Percentiles rank a stretch among this genome's conserved stretches.
Conservation (phyloP, 2,113 vertebrate genomes). For the Dissostichus mawsoni region DNA sequence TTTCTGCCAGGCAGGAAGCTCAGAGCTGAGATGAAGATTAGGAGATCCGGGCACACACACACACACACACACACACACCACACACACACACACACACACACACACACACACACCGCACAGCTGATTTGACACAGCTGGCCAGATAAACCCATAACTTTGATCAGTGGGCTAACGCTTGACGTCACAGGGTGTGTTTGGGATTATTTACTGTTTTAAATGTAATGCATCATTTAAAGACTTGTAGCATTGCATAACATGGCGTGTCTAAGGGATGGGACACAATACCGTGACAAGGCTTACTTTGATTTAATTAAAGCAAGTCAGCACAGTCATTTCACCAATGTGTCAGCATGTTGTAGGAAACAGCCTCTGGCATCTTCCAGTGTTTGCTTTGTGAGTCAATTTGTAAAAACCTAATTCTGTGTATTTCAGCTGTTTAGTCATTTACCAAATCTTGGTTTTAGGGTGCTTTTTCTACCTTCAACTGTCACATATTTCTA, state of each 20-base stretch:
- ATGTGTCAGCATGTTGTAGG: background rate
- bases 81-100: constrained; percentile 33
- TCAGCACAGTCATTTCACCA: constrained; percentile 1
- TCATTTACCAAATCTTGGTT: background rate
- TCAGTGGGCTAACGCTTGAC: constrained; percentile 56
- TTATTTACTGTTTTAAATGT: constrained; percentile 65
- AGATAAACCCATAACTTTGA: constrained; percentile 72
- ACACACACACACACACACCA: constrained; percentile 18
- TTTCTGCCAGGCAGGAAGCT: constrained; percentile 26
- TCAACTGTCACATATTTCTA: background rate
- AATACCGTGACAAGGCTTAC: constrained; percentile 1
- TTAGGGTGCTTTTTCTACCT: background rate
- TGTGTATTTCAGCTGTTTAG: background rate
- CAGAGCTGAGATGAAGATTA: constrained; percentile 62
- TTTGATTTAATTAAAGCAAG: constrained; percentile 38
- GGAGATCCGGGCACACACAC: constrained; percentile 28
- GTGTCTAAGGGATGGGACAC: constrained; percentile 26
- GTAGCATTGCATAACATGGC: constrained; percentile 57
- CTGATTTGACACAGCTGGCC: constrained; percentile 69
- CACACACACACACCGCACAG: constrained; percentile 14
- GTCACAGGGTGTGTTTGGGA: constrained; percentile 47
- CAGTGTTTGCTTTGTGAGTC: background rate
- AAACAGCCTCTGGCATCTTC: background rate
- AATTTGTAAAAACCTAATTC: background rate
- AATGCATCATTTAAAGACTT: constrained; percentile 41